Percentiles rank a stretch among this genome's conserved stretches.
Evolutionary conservation across 1,140 invertebrate species (phyloP).

Genomic region (Ooceraea biroi): DNA sequence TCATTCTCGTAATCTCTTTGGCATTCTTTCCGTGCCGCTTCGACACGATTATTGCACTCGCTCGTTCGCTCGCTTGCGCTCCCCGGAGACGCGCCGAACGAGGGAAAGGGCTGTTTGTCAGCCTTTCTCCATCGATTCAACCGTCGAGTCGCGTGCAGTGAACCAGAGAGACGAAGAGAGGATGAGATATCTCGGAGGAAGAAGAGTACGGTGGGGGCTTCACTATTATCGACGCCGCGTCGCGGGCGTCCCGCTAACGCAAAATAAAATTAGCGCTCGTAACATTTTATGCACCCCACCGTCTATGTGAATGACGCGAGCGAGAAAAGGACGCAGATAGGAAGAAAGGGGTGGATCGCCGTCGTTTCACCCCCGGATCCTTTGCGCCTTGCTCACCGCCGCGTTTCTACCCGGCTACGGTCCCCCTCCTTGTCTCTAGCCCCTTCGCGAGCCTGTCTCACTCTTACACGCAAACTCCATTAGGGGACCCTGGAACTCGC

Average conservation of each 20-base stretch:
- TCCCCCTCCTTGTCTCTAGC: slow-evolving; percentile 34
- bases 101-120: slow-evolving; percentile 64
- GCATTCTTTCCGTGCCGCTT: slow-evolving; percentile 3
- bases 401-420: slow-evolving; percentile 53
- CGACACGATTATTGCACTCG: slow-evolving; percentile 1
- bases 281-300: slow-evolving; percentile 68
- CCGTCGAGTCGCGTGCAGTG: slow-evolving; percentile 31
- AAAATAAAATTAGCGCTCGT: slow-evolving; percentile 77
- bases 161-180: slow-evolving; percentile 19
- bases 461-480: slow-evolving; percentile 83
- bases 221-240: slow-evolving; percentile 61
- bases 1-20: slow-evolving; percentile 34
- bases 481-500: slow-evolving; percentile 72
- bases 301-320: slow-evolving; percentile 31
- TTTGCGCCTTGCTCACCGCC: slow-evolving; percentile 21
- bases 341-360: slow-evolving; percentile 24
- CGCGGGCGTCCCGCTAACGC: slow-evolving; percentile 55
- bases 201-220: slow-evolving; percentile 11
- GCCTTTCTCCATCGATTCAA: slow-evolving; percentile 48
- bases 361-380: slow-evolving; percentile 5
- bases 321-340: slow-evolving; percentile 13
- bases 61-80: background rate
- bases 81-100: slow-evolving; percentile 3
- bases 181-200: slow-evolving; percentile 16
- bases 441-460: slow-evolving; percentile 68